Evolutionary conservation across 2,113 vertebrate genomes (phyloP), one percentile per base, ranked within the genome.

Genomic region (Hymenochirus boettgeri): DNA sequence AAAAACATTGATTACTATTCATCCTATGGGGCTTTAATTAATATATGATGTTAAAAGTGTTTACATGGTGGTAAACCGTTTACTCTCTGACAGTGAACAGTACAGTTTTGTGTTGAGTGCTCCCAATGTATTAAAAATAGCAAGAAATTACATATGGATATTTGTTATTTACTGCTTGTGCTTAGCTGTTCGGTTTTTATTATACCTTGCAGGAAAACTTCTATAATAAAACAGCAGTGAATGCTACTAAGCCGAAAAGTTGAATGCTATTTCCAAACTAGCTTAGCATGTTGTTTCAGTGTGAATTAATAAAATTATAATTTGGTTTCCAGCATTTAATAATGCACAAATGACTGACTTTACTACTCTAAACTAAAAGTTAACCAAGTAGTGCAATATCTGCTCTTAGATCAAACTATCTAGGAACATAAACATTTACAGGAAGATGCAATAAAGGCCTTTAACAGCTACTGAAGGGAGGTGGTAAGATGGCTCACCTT

Each of bases 101-200:
- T 48, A 22, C 46, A 48, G 18, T 48, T 9, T 12, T 48, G 3
- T n/a, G n/a, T n/a, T n/a, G n/a, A n/a, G n/a, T n/a, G n/a, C n/a
- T n/a, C n/a, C n/a, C n/a, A n/a, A n/a, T n/a, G n/a, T n/a, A 48
- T 48, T 48, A 48, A 48, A 48, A 48, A 48, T 48, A 22, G 46
- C 46, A 18, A 22, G 46, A 2, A 48, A 11, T 21, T 48, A 48
- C 46, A 48, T 22, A 48, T 23, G 19, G 22, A 48, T 48, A 48
- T 48, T 48, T 48, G 46, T 48, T 48, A 48, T 48, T 48, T 48
- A 48, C 46, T 22, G 21, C 21, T 48, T 48, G 7, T 48, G 21
- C 21, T 48, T 48, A 12, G 21, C 46, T 48, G 21, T 48, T 3
- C 9, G 46, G 12, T 48, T 48, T 48, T 48, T 48, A 48, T 21